Percentiles rank a stretch among this genome's conserved stretches.
phyloP scores from a whole-genome alignment of 2,797 vertebrate species.

The Salarias fasciatus region DNA sequence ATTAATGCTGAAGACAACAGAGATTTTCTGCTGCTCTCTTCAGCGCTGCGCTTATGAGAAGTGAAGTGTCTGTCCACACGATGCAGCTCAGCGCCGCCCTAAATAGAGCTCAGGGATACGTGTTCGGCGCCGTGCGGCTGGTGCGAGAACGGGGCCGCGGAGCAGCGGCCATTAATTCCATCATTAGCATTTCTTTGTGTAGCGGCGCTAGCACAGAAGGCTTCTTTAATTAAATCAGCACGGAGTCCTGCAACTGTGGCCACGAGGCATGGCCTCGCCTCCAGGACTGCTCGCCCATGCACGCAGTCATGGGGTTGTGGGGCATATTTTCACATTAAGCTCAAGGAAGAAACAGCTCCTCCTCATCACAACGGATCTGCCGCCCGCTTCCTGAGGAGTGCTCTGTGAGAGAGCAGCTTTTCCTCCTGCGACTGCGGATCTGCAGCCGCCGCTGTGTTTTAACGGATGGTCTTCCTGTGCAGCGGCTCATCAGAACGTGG shows the following conservation, averaged over 20 bases:
- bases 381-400: slow-evolving; percentile 44
- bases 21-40: slow-evolving; percentile 60
- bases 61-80: slow-evolving; percentile 57
- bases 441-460: too few relatives aligned
- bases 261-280: slow-evolving; percentile 64
- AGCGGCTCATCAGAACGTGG: too few relatives aligned
- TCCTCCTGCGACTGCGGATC: too few relatives aligned
- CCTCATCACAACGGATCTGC: slow-evolving; percentile 67
- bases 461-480: too few relatives aligned
- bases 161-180: slow-evolving; percentile 69
- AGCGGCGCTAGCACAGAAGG: slow-evolving; percentile 60
- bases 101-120: slow-evolving; percentile 58
- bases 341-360: slow-evolving; percentile 73
- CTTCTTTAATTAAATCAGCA: slow-evolving; percentile 79
- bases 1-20: slow-evolving; percentile 68
- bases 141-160: slow-evolving; percentile 41
- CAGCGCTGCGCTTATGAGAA: slow-evolving; percentile 56
- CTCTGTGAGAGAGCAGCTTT: too few relatives aligned
- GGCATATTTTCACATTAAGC: slow-evolving; percentile 72
- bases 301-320: slow-evolving; percentile 51
- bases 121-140: slow-evolving; percentile 42
- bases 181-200: slow-evolving; percentile 68
- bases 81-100: slow-evolving; percentile 40
- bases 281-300: slow-evolving; percentile 49
- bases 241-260: slow-evolving; percentile 59